Percentiles rank a stretch among this genome's conserved stretches.
Evolutionary conservation across 2,797 vertebrate species (phyloP).

Genomic region (Hippoglossus hippoglossus): DNA sequence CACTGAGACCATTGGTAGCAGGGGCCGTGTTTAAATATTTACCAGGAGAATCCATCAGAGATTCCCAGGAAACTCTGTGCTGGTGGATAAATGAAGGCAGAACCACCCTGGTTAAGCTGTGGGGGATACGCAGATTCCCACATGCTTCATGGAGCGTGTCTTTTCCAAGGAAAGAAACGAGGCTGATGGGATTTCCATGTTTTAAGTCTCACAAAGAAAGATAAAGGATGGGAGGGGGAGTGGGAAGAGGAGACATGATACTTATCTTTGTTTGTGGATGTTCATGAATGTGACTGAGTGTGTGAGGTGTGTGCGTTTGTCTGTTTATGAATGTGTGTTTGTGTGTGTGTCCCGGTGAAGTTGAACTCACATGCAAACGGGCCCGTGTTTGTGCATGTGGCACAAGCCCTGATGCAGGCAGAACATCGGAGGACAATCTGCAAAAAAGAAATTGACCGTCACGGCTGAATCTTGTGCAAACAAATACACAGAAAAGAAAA

Average conservation of each 20-base stretch:
- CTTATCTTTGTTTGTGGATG: constrained; percentile 45
- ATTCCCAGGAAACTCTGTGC: constrained; percentile 49
- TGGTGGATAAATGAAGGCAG: constrained; percentile 55
- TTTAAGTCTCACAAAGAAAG: constrained; percentile 52
- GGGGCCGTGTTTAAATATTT: constrained; percentile 59
- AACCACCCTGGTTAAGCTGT: constrained; percentile 50
- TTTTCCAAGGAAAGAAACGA: constrained; percentile 64
- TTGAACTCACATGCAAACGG: constrained; percentile 87
- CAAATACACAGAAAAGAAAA: background rate
- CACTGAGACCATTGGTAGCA: background rate
- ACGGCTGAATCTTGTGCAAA: background rate
- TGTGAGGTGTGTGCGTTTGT: constrained; percentile 1
- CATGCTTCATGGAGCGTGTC: constrained; percentile 70
- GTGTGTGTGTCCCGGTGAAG: background rate
- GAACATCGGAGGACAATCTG: constrained; percentile 89
- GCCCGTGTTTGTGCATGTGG: constrained; percentile 77
- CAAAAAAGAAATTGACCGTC: constrained; percentile 44
- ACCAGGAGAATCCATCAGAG: constrained; percentile 48
- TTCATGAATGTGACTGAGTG: constrained; percentile 21
- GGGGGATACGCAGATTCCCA: constrained; percentile 70
- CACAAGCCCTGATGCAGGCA: constrained; percentile 89
- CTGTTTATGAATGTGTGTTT: background rate
- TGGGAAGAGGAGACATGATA: constrained; percentile 22
- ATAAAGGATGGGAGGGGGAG: constrained; percentile 32
- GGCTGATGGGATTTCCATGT: constrained; percentile 74